phyloP scores from a whole-genome alignment of 2,888 invertebrate genomes.

The Bombyx huttoni region DNA sequence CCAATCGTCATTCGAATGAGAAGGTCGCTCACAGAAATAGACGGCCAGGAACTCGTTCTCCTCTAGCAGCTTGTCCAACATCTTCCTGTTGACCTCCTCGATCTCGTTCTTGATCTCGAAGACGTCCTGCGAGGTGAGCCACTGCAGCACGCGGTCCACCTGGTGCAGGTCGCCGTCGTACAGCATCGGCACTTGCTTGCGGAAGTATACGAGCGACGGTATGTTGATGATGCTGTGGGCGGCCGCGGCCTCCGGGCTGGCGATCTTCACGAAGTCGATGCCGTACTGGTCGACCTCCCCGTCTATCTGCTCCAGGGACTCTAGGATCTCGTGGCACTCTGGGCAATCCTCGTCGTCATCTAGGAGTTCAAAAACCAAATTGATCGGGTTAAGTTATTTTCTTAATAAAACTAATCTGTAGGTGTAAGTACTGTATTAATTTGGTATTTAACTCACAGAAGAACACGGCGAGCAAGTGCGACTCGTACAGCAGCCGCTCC shows the following conservation, averaged over 20 bases:
- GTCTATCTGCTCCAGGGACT: slow-evolving; percentile 93
- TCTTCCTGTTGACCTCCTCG: slow-evolving; percentile 96
- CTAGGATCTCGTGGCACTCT: slow-evolving; percentile 91
- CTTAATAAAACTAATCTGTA: no score
- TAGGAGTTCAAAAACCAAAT: slow-evolving; percentile 7
- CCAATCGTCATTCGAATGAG: background rate
- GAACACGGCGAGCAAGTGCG: slow-evolving; percentile 90
- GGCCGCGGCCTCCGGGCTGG: slow-evolving; percentile 84
- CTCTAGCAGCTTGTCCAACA: slow-evolving; percentile 93
- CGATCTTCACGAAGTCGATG: slow-evolving; percentile 95
- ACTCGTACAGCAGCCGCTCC: slow-evolving; percentile 85
- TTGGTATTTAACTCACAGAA: slow-evolving; percentile 86
- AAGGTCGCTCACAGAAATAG: slow-evolving; percentile 87
- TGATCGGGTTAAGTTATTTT: no score
- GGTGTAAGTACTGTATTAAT: no score
- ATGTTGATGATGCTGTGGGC: slow-evolving; percentile 87
- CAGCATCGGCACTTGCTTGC: slow-evolving; percentile 84
- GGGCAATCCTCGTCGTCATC: slow-evolving; percentile 90
- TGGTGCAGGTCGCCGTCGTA: slow-evolving; percentile 93
- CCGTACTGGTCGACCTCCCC: slow-evolving; percentile 94
- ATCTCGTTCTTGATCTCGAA: slow-evolving; percentile 97
- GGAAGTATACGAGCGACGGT: slow-evolving; percentile 90
- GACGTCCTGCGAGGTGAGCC: slow-evolving; percentile 94
- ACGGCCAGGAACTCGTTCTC: slow-evolving; percentile 96
- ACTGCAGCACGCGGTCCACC: slow-evolving; percentile 86